Conservation (phyloP, 2,113 vertebrate genomes). For the Hypocryptadius cinnamomeus region DNA sequence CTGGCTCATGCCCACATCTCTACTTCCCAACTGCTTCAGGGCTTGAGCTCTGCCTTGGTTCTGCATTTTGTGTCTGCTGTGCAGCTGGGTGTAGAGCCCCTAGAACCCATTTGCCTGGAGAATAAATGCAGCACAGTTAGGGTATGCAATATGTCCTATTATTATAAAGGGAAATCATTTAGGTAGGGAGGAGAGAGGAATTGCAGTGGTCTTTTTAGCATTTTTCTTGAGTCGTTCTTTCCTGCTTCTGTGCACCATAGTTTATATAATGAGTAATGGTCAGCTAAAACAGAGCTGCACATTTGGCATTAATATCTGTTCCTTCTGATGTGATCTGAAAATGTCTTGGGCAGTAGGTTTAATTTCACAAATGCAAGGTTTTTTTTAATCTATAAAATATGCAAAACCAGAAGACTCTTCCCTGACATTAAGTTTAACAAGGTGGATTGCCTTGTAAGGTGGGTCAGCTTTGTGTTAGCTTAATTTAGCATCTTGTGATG, state of each 20-base stretch:
- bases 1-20: background rate
- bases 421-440: background rate
- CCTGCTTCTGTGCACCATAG: background rate
- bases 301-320: background rate
- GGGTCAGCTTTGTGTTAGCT: background rate
- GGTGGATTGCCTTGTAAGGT: background rate
- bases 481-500: background rate
- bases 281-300: background rate
- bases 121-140: background rate
- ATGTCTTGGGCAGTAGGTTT: background rate
- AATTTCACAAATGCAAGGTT: background rate
- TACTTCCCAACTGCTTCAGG: background rate
- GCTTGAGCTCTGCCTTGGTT: background rate
- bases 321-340: background rate
- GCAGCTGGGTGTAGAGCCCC: background rate
- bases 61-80: background rate
- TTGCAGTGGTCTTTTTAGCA: background rate
- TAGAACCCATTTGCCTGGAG: background rate
- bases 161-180: background rate
- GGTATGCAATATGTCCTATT: background rate
- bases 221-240: background rate
- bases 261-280: background rate
- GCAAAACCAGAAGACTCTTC: background rate
- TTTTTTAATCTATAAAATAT: background rate
- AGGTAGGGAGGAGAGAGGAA: background rate